Conservation (phyloP, 2,113 vertebrate genomes). For the Acinonyx jubatus region DNA sequence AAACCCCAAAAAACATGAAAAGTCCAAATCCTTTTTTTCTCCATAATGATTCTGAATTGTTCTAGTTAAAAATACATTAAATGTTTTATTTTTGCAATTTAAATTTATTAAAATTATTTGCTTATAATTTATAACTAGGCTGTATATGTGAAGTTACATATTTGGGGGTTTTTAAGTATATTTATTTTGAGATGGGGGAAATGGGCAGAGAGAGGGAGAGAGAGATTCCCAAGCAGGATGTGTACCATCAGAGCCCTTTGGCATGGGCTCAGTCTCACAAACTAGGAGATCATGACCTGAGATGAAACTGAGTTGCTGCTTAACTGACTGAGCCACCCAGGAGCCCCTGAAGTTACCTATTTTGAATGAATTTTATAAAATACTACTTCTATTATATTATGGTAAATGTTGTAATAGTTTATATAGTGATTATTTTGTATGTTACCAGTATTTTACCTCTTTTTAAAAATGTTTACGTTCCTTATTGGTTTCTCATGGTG, state of each 20-base stretch:
- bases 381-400: not conserved
- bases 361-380: not conserved
- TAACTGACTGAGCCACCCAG: too few species aligned
- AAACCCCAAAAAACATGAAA: not conserved
- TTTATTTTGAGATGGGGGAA: too few species aligned
- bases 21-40: not conserved
- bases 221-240: too few species aligned
- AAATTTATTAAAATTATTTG: not conserved
- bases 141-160: too few species aligned
- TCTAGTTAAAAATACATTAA: not conserved
- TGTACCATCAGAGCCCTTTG: too few species aligned
- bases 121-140: not conserved
- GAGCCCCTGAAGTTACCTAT: too few species aligned
- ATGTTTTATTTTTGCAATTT: not conserved
- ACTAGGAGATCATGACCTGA: too few species aligned
- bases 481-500: not conserved
- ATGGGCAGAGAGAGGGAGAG: too few species aligned
- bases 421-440: not conserved
- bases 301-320: too few species aligned
- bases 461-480: not conserved
- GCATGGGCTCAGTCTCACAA: too few species aligned
- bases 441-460: not conserved
- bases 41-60: not conserved
- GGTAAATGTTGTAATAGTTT: not conserved
- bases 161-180: too few species aligned